Percentiles rank a stretch among this genome's conserved stretches.
Conservation (phyloP, 2,797 vertebrate species). For the Threskiornis aethiopicus region DNA sequence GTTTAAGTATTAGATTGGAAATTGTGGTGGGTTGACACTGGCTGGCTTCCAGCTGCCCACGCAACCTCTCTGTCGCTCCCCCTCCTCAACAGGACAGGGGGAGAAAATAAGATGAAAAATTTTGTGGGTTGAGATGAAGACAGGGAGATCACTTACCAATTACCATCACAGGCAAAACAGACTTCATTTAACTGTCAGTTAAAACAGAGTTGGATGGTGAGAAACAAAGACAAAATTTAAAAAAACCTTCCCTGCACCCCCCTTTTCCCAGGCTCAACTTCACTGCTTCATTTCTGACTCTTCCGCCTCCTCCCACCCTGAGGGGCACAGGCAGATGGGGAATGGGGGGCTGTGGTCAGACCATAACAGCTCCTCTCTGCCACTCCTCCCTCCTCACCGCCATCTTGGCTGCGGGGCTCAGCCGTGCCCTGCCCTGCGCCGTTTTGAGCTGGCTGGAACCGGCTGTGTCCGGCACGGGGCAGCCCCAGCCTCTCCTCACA, state of each 20-base stretch:
- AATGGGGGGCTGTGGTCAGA: neutral
- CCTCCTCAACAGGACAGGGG: too few relatives aligned
- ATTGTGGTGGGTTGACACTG: neutral
- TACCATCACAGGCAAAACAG: neutral
- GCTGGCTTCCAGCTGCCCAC: neutral
- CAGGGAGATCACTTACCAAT: too few relatives aligned
- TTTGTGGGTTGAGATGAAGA: too few relatives aligned
- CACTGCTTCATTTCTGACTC: neutral
- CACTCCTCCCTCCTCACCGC: fast-evolving
- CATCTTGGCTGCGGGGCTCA: fast-evolving
- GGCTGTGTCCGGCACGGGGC: too few relatives aligned
- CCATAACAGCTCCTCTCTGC: neutral
- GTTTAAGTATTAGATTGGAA: neutral
- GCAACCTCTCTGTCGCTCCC: too few relatives aligned
- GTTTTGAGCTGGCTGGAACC: too few relatives aligned
- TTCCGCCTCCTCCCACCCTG: neutral
- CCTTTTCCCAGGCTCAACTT: neutral
- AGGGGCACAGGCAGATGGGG: fast-evolving
- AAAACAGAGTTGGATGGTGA: neutral
- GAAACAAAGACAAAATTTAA: neutral
- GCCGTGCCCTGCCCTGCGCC: fast-evolving
- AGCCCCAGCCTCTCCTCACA: neutral
- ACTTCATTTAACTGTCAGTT: neutral
- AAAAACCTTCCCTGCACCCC: neutral
- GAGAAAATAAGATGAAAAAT: too few relatives aligned